A percentile compares a stretch with the other conserved stretches of the same genome.
Conservation (phyloP, 1,140 invertebrate species). For the Scaptomyza hsui region DNA sequence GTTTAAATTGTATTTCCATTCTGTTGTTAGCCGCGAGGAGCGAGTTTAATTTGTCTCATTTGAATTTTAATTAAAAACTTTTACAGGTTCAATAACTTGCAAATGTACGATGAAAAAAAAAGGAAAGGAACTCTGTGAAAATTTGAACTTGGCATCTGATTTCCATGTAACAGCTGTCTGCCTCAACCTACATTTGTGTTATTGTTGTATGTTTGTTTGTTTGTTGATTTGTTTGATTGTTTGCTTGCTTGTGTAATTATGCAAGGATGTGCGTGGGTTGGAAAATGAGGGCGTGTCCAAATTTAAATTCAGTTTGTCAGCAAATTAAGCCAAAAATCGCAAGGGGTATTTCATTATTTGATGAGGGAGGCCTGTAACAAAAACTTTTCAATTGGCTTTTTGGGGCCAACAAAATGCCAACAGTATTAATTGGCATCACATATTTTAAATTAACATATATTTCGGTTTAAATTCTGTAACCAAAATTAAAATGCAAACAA, state of each 20-base stretch:
- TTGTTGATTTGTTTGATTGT: slow-evolving; percentile 8
- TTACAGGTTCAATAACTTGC: slow-evolving; percentile 77
- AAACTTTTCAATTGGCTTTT: slow-evolving; percentile 12
- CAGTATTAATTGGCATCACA: background rate
- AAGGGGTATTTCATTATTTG: background rate
- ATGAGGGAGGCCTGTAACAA: background rate
- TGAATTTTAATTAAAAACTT: slow-evolving; percentile 81
- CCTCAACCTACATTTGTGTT: slow-evolving; percentile 28
- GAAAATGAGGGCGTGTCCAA: background rate
- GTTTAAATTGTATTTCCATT: slow-evolving; percentile 27
- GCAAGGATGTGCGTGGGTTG: background rate
- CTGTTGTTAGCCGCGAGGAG: slow-evolving; percentile 22
- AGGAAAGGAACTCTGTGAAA: slow-evolving; percentile 33
- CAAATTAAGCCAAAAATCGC: slow-evolving; percentile 9
- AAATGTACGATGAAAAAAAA: slow-evolving; percentile 9
- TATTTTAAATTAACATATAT: too few relatives aligned
- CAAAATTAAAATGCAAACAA: too few relatives aligned
- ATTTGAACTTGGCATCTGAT: slow-evolving; percentile 36
- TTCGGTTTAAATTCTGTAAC: too few relatives aligned
- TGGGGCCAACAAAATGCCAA: background rate
- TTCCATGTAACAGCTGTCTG: slow-evolving; percentile 74
- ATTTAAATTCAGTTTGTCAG: slow-evolving; percentile 21
- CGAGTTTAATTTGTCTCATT: slow-evolving; percentile 73
- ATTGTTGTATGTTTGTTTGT: slow-evolving; percentile 20
- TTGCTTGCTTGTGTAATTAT: background rate